These are phyloP conservation scores for Agrochola lychnidis DNA, from an alignment of 2,888 invertebrate species.

Conservation along the genomic window DNA sequence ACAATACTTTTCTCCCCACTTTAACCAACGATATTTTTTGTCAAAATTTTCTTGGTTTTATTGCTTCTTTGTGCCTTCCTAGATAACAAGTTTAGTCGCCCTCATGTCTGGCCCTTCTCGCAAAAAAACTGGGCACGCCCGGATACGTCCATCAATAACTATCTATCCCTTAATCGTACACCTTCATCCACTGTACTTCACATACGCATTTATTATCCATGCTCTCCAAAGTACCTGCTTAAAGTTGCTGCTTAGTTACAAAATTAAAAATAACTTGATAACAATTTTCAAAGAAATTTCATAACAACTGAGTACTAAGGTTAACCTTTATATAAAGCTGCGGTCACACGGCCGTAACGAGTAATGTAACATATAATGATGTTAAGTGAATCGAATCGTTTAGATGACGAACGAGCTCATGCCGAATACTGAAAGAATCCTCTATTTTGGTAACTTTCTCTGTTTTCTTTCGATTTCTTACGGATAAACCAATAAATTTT, in stretches of 20 bases:
- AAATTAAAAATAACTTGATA: constrained; percentile 43
- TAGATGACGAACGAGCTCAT: constrained; percentile 45
- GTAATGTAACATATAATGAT: constrained; percentile 45
- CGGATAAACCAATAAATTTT: constrained; percentile 59
- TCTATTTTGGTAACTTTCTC: constrained; percentile 40
- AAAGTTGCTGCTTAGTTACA: not conserved
- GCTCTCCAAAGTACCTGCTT: not conserved
- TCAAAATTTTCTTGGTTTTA: constrained; percentile 26
- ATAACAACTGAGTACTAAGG: constrained; percentile 25
- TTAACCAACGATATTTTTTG: constrained; percentile 19
- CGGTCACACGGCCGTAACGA: constrained; percentile 22
- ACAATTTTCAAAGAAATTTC: constrained; percentile 39
- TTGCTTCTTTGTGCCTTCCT: constrained; percentile 44
- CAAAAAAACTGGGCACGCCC: constrained; percentile 19
- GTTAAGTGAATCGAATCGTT: constrained; percentile 56
- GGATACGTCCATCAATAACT: constrained; percentile 19
- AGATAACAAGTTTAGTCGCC: constrained; percentile 35
- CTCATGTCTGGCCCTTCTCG: constrained; percentile 19
- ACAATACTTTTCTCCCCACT: constrained; percentile 17
- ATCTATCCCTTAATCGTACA: constrained; percentile 9
- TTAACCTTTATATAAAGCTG: constrained; percentile 39
- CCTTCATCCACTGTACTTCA: constrained; percentile 9
- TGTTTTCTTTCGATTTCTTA: constrained; percentile 41
- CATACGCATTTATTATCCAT: constrained; percentile 2
- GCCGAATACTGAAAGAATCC: constrained; percentile 38